phyloP scores from a whole-genome alignment of 2,797 vertebrate species.

The Chelon labrosus region DNA sequence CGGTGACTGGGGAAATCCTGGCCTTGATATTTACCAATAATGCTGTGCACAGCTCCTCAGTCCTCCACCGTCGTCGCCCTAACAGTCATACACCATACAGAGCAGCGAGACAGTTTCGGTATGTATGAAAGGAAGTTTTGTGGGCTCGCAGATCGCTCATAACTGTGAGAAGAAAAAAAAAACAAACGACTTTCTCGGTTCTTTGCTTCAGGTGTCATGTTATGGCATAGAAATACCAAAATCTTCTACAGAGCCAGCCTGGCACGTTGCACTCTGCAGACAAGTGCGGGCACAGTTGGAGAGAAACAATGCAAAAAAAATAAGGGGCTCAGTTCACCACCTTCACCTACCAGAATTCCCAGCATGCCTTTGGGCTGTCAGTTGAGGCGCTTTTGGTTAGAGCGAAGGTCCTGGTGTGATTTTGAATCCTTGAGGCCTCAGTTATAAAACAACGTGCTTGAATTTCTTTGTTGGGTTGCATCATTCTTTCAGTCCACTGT shows the following conservation, averaged over 20 bases:
- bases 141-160: slow-evolving; percentile 45
- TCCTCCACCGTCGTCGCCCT: slow-evolving; percentile 33
- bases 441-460: slow-evolving; percentile 5
- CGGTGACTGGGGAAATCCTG: slow-evolving; percentile 53
- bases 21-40: slow-evolving; percentile 56
- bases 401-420: slow-evolving; percentile 22
- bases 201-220: slow-evolving; percentile 19
- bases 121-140: slow-evolving; percentile 70
- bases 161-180: slow-evolving; percentile 18
- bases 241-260: slow-evolving; percentile 33
- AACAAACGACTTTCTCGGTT: slow-evolving; percentile 35
- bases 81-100: slow-evolving; percentile 27
- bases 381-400: slow-evolving; percentile 17
- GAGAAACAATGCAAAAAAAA: slow-evolving; percentile 26
- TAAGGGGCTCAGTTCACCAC: slow-evolving; percentile 23
- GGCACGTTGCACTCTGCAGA: slow-evolving; percentile 23
- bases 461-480: slow-evolving; percentile 19
- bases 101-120: slow-evolving; percentile 61
- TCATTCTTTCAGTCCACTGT: neutral
- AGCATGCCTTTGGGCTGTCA: slow-evolving; percentile 58
- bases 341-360: slow-evolving; percentile 52
- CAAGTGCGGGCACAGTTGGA: slow-evolving; percentile 28
- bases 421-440: slow-evolving; percentile 12
- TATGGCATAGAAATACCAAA: slow-evolving; percentile 10
- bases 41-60: slow-evolving; percentile 32